Evolutionary conservation across 2,888 invertebrate species (phyloP), one percentile per base, ranked within the genome.

Genomic region (Deilephila elpenor): DNA sequence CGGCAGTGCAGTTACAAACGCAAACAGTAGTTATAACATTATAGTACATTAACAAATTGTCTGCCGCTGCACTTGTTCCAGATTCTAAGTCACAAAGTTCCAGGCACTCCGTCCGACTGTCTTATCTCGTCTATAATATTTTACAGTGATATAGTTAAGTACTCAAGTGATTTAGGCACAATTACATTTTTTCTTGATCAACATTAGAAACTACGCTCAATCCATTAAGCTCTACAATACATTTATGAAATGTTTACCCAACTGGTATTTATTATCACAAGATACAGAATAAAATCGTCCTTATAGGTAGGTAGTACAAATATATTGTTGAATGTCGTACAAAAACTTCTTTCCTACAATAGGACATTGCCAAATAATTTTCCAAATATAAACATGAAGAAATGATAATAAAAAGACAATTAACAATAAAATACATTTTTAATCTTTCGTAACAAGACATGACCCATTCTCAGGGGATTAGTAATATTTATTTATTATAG

Each of bases 391-490:
- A 83, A 82, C 76, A 78, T 75, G 79, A 83, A 77, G 76, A 84
- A 82, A 82, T 79, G 74, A 79, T 82, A 82, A 82, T 78, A 83
- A 84, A 25, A 82, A 83, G 76, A 80, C 82, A 82, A 81, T 80
- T 80, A 84, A 82, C 79, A 80, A 79, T 82, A 83, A 83, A 86
- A 84, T 85, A 85, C 83, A 86, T 84, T 84, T 78, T 77, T 73
- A 79, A 79, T 82, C 74, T 74, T 84, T 82, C 81, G 78, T 78
- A 82, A 82, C 81, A 82, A 78, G 82, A 80, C 80, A 78, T 76
- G 75, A 77, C 79, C 82, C 79, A 77, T 77, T 81, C 75, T 77
- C 79, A 77, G 75, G 79, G 80, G 78, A 83, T 77, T 78, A 76
- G 81, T 82, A 81, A 76, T 77, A 80, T 79, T 75, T 78, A 78